A percentile compares a stretch with the other conserved stretches of the same genome.
Conservation (phyloP, 2,113 vertebrate species). For the Siniperca chuatsi region DNA sequence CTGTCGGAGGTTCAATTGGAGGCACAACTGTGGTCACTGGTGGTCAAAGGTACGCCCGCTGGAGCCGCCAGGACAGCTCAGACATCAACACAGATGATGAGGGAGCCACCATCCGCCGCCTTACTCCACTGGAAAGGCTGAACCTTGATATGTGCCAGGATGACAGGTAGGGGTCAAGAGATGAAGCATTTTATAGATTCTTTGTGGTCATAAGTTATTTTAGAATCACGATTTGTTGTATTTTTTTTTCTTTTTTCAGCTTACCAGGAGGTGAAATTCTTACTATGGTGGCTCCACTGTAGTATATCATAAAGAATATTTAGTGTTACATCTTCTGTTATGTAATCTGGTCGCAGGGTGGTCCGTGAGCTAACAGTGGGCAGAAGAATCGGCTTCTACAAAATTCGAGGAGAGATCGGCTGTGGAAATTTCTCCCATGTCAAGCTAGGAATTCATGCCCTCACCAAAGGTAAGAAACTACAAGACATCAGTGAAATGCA, state of each 20-base stretch:
- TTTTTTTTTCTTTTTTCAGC: background rate
- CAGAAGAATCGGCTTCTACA: conserved; percentile 96
- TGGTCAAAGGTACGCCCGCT: conserved; percentile 78
- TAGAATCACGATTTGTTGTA: background rate
- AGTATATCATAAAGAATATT: background rate
- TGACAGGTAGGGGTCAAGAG: conserved; percentile 76
- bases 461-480: conserved; percentile 91
- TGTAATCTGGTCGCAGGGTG: conserved; percentile 80
- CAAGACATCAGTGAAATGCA: background rate
- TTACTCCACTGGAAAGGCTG: conserved; percentile 93
- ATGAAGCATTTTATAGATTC: background rate
- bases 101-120: conserved; percentile 81
- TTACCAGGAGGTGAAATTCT: background rate
- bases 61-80: conserved; percentile 88
- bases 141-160: conserved; percentile 95
- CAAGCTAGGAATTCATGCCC: conserved; percentile 94
- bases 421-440: conserved; percentile 99
- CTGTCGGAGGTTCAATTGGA: conserved; percentile 45
- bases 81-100: conserved; percentile 87
- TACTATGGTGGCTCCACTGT: background rate
- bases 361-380: conserved; percentile 94
- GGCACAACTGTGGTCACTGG: conserved; percentile 37
- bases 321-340: background rate
- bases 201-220: background rate
- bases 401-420: conserved; percentile 95